Evolutionary conservation across 2,797 vertebrate species (phyloP).

Genomic region (Ispidina picta): DNA sequence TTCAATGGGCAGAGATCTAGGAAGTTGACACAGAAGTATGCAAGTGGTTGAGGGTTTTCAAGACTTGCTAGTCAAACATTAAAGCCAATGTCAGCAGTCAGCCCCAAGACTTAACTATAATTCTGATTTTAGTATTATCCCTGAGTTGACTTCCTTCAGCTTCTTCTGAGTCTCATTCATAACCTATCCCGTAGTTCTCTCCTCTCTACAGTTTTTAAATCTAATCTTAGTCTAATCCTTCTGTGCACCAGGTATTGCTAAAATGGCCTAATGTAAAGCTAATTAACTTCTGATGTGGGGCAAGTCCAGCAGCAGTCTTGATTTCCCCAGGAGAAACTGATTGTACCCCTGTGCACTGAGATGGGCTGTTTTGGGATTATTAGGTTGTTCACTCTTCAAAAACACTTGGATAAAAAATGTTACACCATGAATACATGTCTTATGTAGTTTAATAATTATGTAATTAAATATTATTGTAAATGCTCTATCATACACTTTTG

Average conservation of each 20-base stretch:
- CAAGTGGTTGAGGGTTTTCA: background rate
- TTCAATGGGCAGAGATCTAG: background rate
- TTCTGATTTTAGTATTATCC: background rate
- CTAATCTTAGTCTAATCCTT: background rate
- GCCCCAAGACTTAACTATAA: background rate
- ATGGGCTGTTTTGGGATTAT: background rate
- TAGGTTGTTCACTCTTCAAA: background rate
- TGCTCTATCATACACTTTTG: background rate
- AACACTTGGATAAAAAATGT: background rate
- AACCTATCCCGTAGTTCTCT: background rate
- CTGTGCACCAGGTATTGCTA: background rate
- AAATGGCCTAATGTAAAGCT: background rate
- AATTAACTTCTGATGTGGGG: background rate
- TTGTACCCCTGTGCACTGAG: rapidly evolving
- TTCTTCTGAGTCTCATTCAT: background rate
- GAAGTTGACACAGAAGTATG: rapidly evolving
- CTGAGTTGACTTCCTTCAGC: background rate
- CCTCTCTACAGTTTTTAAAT: background rate
- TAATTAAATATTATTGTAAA: background rate
- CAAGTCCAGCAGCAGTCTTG: background rate
- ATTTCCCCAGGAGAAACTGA: background rate
- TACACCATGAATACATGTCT: background rate
- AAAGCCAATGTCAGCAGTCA: background rate
- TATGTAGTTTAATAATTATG: background rate
- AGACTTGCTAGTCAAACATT: background rate